phyloP scores from a whole-genome alignment of 2,888 invertebrate species.

The Anorthoa munda region DNA sequence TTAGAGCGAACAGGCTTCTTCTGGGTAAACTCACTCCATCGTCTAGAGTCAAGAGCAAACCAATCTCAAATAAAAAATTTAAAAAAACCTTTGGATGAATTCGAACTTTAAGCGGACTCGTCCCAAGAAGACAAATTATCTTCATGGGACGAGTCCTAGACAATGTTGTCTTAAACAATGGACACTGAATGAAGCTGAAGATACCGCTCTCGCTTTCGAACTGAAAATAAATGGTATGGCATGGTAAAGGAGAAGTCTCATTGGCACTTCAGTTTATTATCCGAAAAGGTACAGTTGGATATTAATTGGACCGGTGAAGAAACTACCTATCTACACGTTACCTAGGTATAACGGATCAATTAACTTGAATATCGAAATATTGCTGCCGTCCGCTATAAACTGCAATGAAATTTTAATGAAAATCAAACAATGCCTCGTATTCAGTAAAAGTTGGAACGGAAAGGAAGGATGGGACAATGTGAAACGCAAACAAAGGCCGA shows the following conservation, averaged over 20 bases:
- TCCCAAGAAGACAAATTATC: not conserved
- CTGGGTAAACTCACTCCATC: too few relatives aligned
- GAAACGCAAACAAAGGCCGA: slow-evolving; percentile 83
- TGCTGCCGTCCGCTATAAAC: slow-evolving; percentile 46
- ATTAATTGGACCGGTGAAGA: slow-evolving; percentile 24
- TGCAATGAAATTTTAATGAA: slow-evolving; percentile 63
- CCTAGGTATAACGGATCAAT: slow-evolving; percentile 36
- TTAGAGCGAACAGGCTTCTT: too few relatives aligned
- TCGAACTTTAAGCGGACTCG: not conserved
- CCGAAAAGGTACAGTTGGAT: not conserved
- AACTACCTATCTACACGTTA: slow-evolving; percentile 7
- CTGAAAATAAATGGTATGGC: too few relatives aligned
- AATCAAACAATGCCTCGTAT: slow-evolving; percentile 71
- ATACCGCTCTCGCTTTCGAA: too few relatives aligned
- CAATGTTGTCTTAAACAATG: too few relatives aligned
- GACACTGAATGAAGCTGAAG: not conserved
- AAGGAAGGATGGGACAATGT: slow-evolving; percentile 84
- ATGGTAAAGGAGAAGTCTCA: not conserved
- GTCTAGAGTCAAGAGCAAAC: too few relatives aligned
- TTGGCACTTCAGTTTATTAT: not conserved
- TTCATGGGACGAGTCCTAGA: too few relatives aligned
- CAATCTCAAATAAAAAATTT: too few relatives aligned
- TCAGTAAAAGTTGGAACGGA: slow-evolving; percentile 82
- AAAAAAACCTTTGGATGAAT: not conserved
- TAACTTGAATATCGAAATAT: slow-evolving; percentile 53